Evolutionary conservation across 2,797 vertebrate species (phyloP), one percentile per base, ranked within the genome.

Genomic region (Valencia hispanica): DNA sequence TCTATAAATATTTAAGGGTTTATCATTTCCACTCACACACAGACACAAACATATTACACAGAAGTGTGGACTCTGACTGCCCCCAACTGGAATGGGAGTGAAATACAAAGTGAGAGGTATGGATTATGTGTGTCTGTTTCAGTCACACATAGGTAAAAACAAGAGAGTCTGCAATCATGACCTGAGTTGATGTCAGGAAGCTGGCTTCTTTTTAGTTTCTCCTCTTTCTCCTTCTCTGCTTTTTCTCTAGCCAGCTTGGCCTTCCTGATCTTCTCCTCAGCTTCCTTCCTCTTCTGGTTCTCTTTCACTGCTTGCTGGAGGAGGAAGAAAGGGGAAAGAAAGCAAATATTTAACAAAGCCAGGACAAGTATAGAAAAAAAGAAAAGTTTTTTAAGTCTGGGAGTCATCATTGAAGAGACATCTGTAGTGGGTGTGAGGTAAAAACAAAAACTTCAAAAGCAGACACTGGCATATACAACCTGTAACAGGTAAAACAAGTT

Each of bases 181-280:
- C 96, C 97, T 93, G 96, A 90, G 51, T 94, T 96, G 85, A 94
- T 96, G 89, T 95, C 96, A 43, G 94, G 94, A 22, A 95, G 80
- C 53, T 97, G 91, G 22, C 85, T 96, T 90, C 87, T 96, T 92
- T 97, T 97, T 73, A 94, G 93, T 85, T 97, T 96, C 86, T 97
- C 96, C 78, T 94, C 94, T 32, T 93, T 94, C 74, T 97, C 95
- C 89, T 95, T 96, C 87, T 97, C 96, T 0, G 96, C 96, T 84
- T 96, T 96, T 84, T 97, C 97, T 87, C 95, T 95, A 0, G 94
- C 95, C 84, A 97, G 89, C 84, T 96, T 96, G 74, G 96, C 96
- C 84, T 15, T 78, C 66, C 90, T 91, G 80, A 96, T 95, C 87
- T 96, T 98, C 82, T 98, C 97, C 79, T 97, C 97, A 1, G 95